Conservation (phyloP, 2,113 vertebrate species). For the Scomber scombrus region DNA sequence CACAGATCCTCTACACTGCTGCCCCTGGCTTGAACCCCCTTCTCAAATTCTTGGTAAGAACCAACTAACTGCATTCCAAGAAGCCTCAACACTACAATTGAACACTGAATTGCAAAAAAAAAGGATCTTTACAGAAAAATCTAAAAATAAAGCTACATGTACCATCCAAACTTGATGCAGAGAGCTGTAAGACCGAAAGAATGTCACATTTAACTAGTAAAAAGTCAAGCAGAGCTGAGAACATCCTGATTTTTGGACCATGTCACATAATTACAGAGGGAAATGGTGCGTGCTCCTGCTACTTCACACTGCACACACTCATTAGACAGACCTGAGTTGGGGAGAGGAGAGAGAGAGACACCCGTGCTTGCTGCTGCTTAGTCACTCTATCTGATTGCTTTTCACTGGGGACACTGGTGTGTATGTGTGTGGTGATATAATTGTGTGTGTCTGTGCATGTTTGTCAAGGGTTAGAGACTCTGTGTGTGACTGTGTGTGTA, state of each 20-base stretch:
- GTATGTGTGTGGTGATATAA: constrained; percentile 37
- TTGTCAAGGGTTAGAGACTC: constrained; percentile 40
- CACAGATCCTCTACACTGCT: constrained; percentile 62
- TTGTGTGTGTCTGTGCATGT: constrained; percentile 51
- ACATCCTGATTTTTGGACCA: constrained; percentile 73
- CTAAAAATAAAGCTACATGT: constrained; percentile 13
- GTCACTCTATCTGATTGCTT: constrained; percentile 77
- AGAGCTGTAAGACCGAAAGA: constrained; percentile 17
- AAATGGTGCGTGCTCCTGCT: constrained; percentile 70
- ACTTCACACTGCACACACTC: constrained; percentile 76
- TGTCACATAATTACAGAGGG: constrained; percentile 78
- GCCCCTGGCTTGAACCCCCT: constrained; percentile 56
- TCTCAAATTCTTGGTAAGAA: constrained; percentile 57
- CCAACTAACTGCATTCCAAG: constrained; percentile 59
- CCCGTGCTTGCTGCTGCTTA: constrained; percentile 54
- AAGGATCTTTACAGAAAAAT: constrained; percentile 37
- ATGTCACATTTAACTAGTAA: constrained; percentile 53
- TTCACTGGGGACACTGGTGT: constrained; percentile 58
- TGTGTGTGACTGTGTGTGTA: constrained; percentile 2
- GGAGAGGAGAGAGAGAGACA: constrained; percentile 53
- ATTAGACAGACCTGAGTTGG: constrained; percentile 70
- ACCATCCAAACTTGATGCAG: constrained; percentile 27
- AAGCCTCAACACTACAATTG: constrained; percentile 39
- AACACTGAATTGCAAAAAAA: constrained; percentile 38
- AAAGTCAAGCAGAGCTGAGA: constrained; percentile 60